Evolutionary conservation across 2,888 invertebrate genomes (phyloP).

Genomic region (Caenorhabditis zanzibari): DNA sequence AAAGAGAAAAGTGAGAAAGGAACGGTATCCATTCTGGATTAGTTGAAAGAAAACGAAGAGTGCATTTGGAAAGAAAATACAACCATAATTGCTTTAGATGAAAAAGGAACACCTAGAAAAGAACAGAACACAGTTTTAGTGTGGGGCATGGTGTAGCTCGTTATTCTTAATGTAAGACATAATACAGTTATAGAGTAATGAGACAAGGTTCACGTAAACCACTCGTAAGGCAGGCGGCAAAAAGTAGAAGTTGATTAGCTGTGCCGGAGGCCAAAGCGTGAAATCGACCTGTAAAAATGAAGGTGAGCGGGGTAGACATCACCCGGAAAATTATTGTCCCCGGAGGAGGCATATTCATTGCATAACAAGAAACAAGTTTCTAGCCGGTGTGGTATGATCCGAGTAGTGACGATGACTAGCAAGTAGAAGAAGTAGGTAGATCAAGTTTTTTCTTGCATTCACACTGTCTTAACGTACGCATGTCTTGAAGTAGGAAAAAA

Average conservation of each 20-base stretch:
- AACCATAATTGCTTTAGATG: slow-evolving; percentile 18
- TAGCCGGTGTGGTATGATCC: slow-evolving; percentile 31
- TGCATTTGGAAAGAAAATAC: slow-evolving; percentile 21
- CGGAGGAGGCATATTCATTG: slow-evolving; percentile 48
- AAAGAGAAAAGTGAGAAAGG: background rate
- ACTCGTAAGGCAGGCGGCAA: slow-evolving; percentile 91
- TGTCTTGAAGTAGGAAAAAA: slow-evolving; percentile 23
- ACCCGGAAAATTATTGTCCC: slow-evolving; percentile 56
- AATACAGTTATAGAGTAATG: slow-evolving; percentile 91
- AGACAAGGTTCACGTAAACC: slow-evolving; percentile 91
- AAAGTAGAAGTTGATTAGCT: slow-evolving; percentile 93
- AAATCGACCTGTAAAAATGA: slow-evolving; percentile 87
- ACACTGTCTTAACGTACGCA: background rate
- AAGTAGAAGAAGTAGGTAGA: slow-evolving; percentile 50
- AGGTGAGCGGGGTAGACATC: slow-evolving; percentile 40
- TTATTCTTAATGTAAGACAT: slow-evolving; percentile 88
- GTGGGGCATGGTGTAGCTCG: slow-evolving; percentile 48
- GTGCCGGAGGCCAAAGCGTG: slow-evolving; percentile 94
- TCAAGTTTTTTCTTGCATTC: slow-evolving; percentile 42
- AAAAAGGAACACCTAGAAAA: slow-evolving; percentile 34
- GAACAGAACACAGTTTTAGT: slow-evolving; percentile 6
- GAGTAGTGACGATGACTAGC: slow-evolving; percentile 29
- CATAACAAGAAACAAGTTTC: slow-evolving; percentile 63
- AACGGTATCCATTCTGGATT: slow-evolving; percentile 54
- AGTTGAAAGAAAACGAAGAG: background rate